Evolutionary conservation across 2,113 vertebrate genomes (phyloP).

Genomic region (Pagrus major): DNA sequence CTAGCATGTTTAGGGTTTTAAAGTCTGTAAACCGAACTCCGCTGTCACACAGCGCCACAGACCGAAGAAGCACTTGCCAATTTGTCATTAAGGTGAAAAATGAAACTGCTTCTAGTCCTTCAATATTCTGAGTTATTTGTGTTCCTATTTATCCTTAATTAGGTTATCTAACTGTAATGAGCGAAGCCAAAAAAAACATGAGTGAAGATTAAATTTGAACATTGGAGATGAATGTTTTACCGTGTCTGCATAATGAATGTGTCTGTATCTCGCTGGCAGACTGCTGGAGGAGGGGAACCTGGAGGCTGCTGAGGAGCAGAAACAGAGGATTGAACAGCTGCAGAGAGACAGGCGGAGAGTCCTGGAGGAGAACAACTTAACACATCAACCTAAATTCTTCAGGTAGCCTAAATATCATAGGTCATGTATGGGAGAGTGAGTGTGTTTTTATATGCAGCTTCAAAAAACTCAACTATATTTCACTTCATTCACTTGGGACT

Average conservation of each 20-base stretch:
- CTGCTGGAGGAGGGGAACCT: conserved; percentile 94
- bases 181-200: neutral
- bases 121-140: neutral
- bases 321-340: conserved; percentile 94
- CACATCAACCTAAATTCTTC: conserved; percentile 95
- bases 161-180: neutral
- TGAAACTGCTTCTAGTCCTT: neutral
- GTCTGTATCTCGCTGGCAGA: conserved; percentile 75
- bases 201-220: conserved; percentile 12
- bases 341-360: conserved; percentile 92
- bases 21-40: conserved; percentile 1
- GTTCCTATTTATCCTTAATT: neutral
- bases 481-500: too few relatives aligned
- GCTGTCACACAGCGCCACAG: neutral
- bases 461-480: neutral
- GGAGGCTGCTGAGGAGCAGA: conserved; percentile 92
- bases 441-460: neutral
- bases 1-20: conserved; percentile 8
- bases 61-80: neutral
- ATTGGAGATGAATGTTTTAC: conserved; percentile 14
- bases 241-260: conserved; percentile 34
- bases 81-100: conserved; percentile 15
- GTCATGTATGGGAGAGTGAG: neutral
- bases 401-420: conserved; percentile 80
- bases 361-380: conserved; percentile 89